These are phyloP conservation scores for Eonycteris spelaea DNA, from an alignment of 2,113 vertebrate genomes.

Conservation along the genomic window DNA sequence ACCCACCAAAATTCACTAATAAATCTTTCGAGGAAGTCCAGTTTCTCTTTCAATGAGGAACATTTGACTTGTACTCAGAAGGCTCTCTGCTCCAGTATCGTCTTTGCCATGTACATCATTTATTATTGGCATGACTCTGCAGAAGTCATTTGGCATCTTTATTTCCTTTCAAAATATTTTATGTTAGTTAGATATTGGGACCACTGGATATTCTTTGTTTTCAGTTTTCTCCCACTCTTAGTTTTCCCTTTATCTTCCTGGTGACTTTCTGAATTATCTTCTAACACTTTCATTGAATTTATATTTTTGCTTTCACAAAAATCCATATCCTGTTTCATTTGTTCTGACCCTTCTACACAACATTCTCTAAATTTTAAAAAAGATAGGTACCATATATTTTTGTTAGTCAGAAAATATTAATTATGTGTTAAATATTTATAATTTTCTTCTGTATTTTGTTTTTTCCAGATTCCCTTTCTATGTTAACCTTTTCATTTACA, in stretches of 20 bases:
- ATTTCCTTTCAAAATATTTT: background rate
- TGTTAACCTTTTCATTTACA: background rate
- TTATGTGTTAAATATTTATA: background rate
- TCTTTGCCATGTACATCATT: background rate
- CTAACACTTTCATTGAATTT: background rate
- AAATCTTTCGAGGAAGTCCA: background rate
- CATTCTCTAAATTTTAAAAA: background rate
- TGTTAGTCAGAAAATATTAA: background rate
- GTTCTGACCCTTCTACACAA: background rate
- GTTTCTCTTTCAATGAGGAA: background rate
- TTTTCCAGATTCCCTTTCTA: background rate
- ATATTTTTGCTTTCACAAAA: background rate
- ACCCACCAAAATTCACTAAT: background rate
- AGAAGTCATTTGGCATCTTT: background rate
- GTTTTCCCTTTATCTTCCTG: background rate
- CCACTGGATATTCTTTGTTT: background rate
- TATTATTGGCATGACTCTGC: background rate
- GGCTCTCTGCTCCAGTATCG: background rate
- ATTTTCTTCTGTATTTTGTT: background rate
- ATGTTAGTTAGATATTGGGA: background rate
- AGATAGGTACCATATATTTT: background rate
- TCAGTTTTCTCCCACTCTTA: background rate
- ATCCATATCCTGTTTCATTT: background rate
- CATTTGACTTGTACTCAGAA: background rate
- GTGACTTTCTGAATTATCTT: background rate